Conservation (phyloP, 2,797 vertebrate genomes). For the Muscicapa comitata region DNA sequence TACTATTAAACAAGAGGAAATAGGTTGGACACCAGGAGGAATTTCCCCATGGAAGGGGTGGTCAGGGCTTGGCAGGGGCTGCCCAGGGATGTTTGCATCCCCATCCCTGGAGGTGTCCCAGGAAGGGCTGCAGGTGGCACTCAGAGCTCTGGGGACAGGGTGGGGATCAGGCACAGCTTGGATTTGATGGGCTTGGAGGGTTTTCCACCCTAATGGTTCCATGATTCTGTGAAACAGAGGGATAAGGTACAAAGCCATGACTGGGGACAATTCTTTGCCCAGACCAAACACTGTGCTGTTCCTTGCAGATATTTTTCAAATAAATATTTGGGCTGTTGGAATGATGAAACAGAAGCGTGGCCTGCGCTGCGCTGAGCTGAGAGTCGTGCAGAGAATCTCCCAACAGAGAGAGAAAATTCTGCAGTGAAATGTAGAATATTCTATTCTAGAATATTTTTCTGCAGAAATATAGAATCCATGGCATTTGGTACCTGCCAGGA, state of each 20-base stretch:
- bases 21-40: neutral
- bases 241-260: neutral
- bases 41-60: neutral
- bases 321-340: neutral
- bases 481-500: neutral
- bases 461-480: neutral
- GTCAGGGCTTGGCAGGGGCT: rapidly evolving
- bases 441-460: too few species aligned
- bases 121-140: neutral
- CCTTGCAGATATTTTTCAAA: neutral
- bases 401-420: neutral
- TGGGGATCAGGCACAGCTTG: rapidly evolving
- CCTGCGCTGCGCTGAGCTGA: neutral
- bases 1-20: neutral
- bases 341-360: neutral
- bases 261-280: neutral
- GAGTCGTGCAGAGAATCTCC: rapidly evolving
- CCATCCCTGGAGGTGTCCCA: neutral
- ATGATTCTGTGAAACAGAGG: neutral
- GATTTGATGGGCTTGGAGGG: rapidly evolving
- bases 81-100: neutral
- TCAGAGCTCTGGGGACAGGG: neutral
- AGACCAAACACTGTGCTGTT: neutral
- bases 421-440: neutral
- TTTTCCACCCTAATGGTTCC: neutral